Evolutionary conservation across 2,888 invertebrate species (phyloP).

Genomic region (Pseudococcus jackbeardsleyi): DNA sequence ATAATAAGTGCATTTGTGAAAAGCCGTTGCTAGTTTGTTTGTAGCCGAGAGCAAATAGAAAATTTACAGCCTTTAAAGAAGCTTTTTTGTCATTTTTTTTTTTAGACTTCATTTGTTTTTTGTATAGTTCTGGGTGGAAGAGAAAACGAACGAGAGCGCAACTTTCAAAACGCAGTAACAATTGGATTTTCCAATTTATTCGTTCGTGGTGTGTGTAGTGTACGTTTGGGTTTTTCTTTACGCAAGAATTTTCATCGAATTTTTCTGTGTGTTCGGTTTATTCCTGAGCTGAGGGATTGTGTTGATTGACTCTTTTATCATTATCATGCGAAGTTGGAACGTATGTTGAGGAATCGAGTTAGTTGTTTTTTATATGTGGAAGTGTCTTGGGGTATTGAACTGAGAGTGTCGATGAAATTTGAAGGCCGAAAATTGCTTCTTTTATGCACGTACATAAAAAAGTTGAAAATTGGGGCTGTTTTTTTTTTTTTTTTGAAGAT

Average conservation of each 20-base stretch:
- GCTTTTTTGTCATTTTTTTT: constrained; percentile 38
- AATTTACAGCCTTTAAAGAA: constrained; percentile 51
- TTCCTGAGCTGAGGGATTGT: neutral
- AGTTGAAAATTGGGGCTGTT: too few species aligned
- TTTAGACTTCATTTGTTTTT: constrained; percentile 49
- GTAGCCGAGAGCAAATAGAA: constrained; percentile 49
- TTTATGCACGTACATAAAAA: too few species aligned
- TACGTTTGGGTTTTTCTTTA: neutral
- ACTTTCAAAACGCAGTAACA: constrained; percentile 37
- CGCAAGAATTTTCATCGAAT: constrained; percentile 21
- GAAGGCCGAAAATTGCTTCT: too few species aligned
- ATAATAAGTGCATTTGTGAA: constrained; percentile 56
- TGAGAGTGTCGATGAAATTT: too few species aligned
- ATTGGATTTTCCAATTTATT: constrained; percentile 30
- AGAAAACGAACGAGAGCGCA: constrained; percentile 6
- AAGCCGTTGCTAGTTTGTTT: constrained; percentile 51
- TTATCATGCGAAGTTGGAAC: neutral
- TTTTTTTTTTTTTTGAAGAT: too few species aligned
- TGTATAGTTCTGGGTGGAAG: constrained; percentile 1
- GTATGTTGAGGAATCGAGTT: neutral
- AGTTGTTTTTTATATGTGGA: too few species aligned
- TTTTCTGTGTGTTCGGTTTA: neutral
- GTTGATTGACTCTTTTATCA: neutral
- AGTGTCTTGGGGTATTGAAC: too few species aligned
- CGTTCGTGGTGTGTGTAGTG: neutral